phyloP scores from a whole-genome alignment of 1,140 invertebrate species.

The Caenorhabditis latens region DNA sequence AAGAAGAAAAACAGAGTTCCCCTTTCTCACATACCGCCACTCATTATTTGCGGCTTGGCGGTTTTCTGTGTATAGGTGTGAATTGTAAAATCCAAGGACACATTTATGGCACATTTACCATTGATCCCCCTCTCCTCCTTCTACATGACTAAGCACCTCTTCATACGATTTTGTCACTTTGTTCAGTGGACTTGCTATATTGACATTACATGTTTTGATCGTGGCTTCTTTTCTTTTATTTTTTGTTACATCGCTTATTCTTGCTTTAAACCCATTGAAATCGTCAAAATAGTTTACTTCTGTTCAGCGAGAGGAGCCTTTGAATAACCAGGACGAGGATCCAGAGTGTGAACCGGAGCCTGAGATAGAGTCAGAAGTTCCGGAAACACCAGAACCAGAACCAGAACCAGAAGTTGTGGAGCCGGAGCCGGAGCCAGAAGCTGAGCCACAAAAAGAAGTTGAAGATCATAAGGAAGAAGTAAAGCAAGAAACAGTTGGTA shows the following conservation, averaged over 20 bases:
- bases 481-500: not conserved
- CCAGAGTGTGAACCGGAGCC: no score
- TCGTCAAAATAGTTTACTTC: no score
- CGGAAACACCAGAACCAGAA: not conserved
- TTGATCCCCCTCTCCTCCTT: not conserved
- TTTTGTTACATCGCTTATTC: no score
- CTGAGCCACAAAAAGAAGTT: not conserved
- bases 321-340: no score
- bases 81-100: conserved; percentile 25
- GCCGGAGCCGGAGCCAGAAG: not conserved
- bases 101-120: conserved; percentile 50
- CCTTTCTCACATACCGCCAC: no score
- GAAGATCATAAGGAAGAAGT: not conserved
- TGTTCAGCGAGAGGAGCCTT: no score
- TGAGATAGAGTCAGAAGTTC: not conserved
- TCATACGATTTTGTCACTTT: not conserved
- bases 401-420: not conserved
- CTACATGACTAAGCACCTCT: conserved; percentile 15
- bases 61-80: not conserved
- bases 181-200: not conserved
- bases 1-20: no score
- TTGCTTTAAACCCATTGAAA: no score
- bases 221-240: not conserved
- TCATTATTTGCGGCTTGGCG: no score
- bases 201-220: not conserved